Conservation (phyloP, 1,140 invertebrate genomes). For the Paralvinella palmiformis region DNA sequence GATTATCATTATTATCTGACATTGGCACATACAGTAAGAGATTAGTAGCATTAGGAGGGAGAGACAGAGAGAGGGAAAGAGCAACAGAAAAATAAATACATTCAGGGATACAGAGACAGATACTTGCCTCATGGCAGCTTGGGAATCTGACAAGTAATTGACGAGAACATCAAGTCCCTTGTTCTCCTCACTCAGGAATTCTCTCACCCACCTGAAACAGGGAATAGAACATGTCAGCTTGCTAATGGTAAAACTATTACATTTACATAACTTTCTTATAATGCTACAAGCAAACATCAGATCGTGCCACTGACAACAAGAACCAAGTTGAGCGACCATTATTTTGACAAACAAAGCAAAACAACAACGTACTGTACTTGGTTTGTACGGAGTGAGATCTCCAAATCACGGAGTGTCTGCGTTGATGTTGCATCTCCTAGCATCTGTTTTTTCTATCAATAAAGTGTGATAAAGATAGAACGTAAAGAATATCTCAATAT, state of each 20-base stretch:
- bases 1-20: too few species aligned
- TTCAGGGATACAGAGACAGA: too few species aligned
- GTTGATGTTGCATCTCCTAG: constrained; percentile 95
- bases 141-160: constrained; percentile 78
- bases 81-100: too few species aligned
- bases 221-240: too few species aligned
- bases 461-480: too few species aligned
- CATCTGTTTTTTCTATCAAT: constrained; percentile 82
- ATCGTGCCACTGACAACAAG: too few species aligned
- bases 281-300: too few species aligned
- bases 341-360: not conserved
- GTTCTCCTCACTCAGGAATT: constrained; percentile 94
- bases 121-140: constrained; percentile 45
- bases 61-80: too few species aligned
- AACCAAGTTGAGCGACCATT: not conserved
- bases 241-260: not conserved
- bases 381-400: constrained; percentile 97
- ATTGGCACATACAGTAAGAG: too few species aligned
- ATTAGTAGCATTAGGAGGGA: too few species aligned
- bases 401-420: constrained; percentile 92
- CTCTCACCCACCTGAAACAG: constrained; percentile 84
- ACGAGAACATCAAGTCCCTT: constrained; percentile 92
- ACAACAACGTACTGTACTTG: constrained; percentile 80
- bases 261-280: too few species aligned
- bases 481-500: too few species aligned